Evolutionary conservation across 2,888 invertebrate genomes (phyloP).

Genomic region (Cabera pusaria): DNA sequence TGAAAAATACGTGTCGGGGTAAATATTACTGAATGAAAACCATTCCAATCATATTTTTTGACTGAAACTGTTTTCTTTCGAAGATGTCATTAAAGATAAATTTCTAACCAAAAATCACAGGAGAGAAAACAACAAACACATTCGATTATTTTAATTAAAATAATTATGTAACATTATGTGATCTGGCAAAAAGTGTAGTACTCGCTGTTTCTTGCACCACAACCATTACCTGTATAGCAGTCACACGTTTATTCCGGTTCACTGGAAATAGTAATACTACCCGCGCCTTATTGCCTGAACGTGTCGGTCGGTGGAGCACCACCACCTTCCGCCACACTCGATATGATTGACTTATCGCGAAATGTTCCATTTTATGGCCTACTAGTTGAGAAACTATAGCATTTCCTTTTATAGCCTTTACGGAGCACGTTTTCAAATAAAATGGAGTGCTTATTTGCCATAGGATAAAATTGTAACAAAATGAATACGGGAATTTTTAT

Average conservation of each 20-base stretch:
- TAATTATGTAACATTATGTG: too few species aligned
- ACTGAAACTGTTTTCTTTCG: too few species aligned
- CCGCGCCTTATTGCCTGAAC: constrained; percentile 52
- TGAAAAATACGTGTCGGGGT: too few species aligned
- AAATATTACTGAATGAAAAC: too few species aligned
- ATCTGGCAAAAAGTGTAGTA: too few species aligned
- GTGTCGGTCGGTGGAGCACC: constrained; percentile 36
- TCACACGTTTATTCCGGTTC: constrained; percentile 63
- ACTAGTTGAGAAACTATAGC: constrained; percentile 27
- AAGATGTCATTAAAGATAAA: too few species aligned
- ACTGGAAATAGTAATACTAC: constrained; percentile 60
- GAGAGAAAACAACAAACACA: too few species aligned
- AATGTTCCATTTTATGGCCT: constrained; percentile 30
- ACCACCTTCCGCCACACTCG: constrained; percentile 21
- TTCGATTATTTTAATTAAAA: too few species aligned
- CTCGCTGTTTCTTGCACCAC: constrained; percentile 36
- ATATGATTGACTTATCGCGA: constrained; percentile 34
- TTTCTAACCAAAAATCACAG: too few species aligned
- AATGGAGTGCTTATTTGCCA: constrained; percentile 16
- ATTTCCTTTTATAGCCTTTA: constrained; percentile 27
- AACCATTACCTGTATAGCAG: constrained; percentile 40
- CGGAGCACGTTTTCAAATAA: constrained; percentile 19
- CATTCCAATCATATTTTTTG: too few species aligned
- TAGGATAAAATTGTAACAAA: too few species aligned
- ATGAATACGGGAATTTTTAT: too few species aligned